phyloP scores from a whole-genome alignment of 2,888 invertebrate genomes.

The Agrypnus murinus region DNA sequence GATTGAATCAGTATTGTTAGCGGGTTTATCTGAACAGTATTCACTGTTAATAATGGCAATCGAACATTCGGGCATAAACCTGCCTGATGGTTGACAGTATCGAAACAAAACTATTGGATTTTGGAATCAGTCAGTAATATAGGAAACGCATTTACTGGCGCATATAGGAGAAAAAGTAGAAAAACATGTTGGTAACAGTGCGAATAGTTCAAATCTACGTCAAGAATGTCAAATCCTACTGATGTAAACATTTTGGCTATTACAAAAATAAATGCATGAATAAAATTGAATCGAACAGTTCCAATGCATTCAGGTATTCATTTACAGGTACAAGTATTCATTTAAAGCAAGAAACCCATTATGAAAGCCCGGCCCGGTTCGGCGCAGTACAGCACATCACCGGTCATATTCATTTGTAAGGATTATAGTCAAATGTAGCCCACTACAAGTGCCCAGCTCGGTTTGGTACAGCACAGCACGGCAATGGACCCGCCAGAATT shows the following conservation, averaged over 20 bases:
- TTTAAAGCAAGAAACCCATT: too few species aligned
- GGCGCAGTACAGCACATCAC: too few species aligned
- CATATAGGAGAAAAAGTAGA: neutral
- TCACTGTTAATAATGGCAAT: conserved; percentile 25
- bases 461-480: too few species aligned
- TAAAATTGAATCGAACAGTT: too few species aligned
- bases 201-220: neutral
- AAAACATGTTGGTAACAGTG: conserved; percentile 1
- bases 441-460: too few species aligned
- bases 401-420: too few species aligned
- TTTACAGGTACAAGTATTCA: too few species aligned
- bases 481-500: too few species aligned
- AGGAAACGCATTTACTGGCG: neutral
- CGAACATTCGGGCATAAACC: neutral
- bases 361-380: too few species aligned
- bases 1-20: conserved; percentile 59
- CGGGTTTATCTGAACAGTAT: conserved; percentile 50
- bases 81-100: too few species aligned
- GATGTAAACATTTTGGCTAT: neutral
- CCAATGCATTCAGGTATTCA: too few species aligned
- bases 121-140: neutral
- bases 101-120: conserved; percentile 6
- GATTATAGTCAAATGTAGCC: too few species aligned
- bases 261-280: neutral
- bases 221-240: neutral